These are phyloP conservation scores for Lasioglossum leucozonium DNA, from an alignment of 2,888 invertebrate genomes.

Conservation along the genomic window DNA sequence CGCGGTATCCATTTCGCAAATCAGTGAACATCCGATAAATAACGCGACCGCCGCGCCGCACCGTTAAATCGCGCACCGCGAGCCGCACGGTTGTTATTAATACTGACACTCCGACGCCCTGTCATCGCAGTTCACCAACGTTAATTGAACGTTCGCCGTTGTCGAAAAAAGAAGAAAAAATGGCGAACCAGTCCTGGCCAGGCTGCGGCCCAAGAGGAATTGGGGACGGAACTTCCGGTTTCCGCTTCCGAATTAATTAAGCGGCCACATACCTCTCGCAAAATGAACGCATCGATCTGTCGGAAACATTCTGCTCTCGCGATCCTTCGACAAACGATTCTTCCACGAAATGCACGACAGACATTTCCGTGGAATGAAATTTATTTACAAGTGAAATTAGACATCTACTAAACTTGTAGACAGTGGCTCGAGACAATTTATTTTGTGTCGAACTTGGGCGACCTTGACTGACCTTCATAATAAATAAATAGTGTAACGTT, in stretches of 20 bases:
- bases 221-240: slow-evolving; percentile 19
- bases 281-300: background rate
- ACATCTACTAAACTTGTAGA: too few relatives aligned
- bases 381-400: too few relatives aligned
- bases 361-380: too few relatives aligned
- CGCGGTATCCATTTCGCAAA: background rate
- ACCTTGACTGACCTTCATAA: too few relatives aligned
- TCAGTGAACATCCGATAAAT: slow-evolving; percentile 6
- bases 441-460: too few relatives aligned
- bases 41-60: background rate
- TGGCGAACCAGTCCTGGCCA: background rate
- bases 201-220: background rate
- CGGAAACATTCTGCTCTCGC: background rate
- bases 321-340: too few relatives aligned
- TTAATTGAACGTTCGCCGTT: background rate
- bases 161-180: slow-evolving; percentile 27
- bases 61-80: background rate
- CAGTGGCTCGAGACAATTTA: too few relatives aligned
- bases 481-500: too few relatives aligned
- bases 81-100: slow-evolving; percentile 19
- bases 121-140: slow-evolving; percentile 32
- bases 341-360: too few relatives aligned
- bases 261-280: background rate
- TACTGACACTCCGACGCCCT: background rate
- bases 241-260: background rate